Evolutionary conservation across 2,113 vertebrate genomes (phyloP), one percentile per base, ranked within the genome.

Genomic region (Odontophorus gujanensis): DNA sequence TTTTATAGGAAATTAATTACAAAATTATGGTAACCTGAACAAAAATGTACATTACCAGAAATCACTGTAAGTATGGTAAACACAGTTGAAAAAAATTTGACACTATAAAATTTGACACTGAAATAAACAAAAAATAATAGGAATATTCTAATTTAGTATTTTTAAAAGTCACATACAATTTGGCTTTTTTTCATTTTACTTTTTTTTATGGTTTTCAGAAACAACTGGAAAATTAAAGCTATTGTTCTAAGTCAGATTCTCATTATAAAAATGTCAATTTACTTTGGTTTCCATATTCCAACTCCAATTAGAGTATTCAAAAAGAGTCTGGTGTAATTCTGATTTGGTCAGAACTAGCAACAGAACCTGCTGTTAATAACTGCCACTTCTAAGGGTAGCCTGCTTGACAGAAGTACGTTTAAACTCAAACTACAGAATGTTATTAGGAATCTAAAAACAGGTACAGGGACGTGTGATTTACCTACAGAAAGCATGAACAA

Each of bases 81-180:
- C 48, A 81, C 15, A 6, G 11, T 34, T 40, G 15, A 78, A 43
- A 85, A 92, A 76, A 87, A 65, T 6, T 3, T 72, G 34, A 63
- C 12, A 24, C 11, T 73, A 82, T 55, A 72, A 81, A 72, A 81
- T 30, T 77, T 42, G 20, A 40, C 61, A 81, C 19, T 36, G 25
- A 74, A 93, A 50, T 7, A 74, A 92, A 85, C 22, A 57, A 21
- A 84, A 93, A 78, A 42, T 75, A 43, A 79, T 87, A 95, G 17
- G 6, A 4, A 92, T 88, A 91, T n/a, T 38, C 62, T 6, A 67
- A 18, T 74, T 55, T 61, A 68, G 4, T 68, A 57, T 43, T 85
- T 94, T 85, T 26, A 28, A 28, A 86, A 89, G 12, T 20, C 16
- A 25, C 34, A 43, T 30, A 87, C 36, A 61, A 9, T 69, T 51